A percentile compares a stretch with the other conserved stretches of the same genome.
These are phyloP conservation scores for Drosophila pallidifrons DNA, from an alignment of 1,140 invertebrate species.

Conservation along the genomic window DNA sequence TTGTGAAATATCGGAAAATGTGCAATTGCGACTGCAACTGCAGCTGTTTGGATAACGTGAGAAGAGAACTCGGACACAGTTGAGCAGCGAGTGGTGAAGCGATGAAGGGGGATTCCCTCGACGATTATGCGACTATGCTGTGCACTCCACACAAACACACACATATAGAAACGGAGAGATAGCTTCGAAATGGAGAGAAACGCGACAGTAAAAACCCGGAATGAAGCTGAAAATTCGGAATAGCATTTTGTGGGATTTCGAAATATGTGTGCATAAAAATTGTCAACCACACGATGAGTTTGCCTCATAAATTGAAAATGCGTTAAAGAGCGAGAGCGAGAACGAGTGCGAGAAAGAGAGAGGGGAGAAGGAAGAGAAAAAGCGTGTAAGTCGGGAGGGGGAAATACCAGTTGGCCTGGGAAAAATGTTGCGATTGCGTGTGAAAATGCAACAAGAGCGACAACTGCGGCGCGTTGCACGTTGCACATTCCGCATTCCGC, in stretches of 20 bases:
- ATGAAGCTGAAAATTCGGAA: slow-evolving; percentile 6
- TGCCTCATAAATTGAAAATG: slow-evolving; percentile 16
- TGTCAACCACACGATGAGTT: slow-evolving; percentile 13
- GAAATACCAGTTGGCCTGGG: slow-evolving; percentile 8
- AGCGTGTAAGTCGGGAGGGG: not conserved
- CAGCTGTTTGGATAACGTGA: slow-evolving; percentile 32
- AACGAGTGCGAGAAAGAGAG: not conserved
- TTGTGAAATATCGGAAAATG: slow-evolving; percentile 27
- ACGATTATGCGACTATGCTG: not conserved
- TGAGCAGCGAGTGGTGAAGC: not conserved
- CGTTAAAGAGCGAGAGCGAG: not conserved
- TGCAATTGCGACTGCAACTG: slow-evolving; percentile 34
- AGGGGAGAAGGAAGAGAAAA: not conserved
- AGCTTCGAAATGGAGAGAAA: not conserved
- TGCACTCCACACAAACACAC: not conserved
- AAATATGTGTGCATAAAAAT: slow-evolving; percentile 11
- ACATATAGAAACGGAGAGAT: not conserved
- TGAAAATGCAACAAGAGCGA: slow-evolving; percentile 55
- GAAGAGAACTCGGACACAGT: slow-evolving; percentile 8
- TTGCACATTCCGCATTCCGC: slow-evolving; percentile 9
- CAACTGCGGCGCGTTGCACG: not conserved
- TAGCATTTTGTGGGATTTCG: slow-evolving; percentile 29
- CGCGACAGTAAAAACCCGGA: slow-evolving; percentile 25
- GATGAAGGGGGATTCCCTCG: not conserved
- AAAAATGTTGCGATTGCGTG: slow-evolving; percentile 60